Evolutionary conservation across 2,113 vertebrate species (phyloP).

Genomic region (Triplophysa dalaica): DNA sequence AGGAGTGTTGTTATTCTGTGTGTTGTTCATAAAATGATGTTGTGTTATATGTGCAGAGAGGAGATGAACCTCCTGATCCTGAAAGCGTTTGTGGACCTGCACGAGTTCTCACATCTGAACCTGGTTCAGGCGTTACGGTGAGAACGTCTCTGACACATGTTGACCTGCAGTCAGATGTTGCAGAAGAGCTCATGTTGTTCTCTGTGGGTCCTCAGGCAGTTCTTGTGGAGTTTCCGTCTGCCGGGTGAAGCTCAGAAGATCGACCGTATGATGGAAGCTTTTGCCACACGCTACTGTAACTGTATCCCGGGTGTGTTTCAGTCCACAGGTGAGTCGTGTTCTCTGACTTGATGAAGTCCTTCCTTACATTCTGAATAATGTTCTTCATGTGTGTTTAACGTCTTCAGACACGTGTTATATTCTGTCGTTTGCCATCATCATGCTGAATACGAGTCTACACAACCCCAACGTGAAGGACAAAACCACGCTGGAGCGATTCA

Average conservation of each 20-base stretch:
- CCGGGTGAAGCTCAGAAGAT: constrained; percentile 97
- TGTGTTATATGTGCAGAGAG: constrained; percentile 73
- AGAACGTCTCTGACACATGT: constrained; percentile 38
- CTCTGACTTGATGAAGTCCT: not conserved
- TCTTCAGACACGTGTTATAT: constrained; percentile 92
- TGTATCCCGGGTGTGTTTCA: constrained; percentile 88
- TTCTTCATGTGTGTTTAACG: not conserved
- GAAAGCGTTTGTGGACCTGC: constrained; percentile 91
- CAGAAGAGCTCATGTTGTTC: not conserved
- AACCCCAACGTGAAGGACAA: constrained; percentile 95
- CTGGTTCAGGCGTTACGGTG: constrained; percentile 94
- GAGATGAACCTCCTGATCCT: constrained; percentile 84
- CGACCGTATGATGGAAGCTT: constrained; percentile 96
- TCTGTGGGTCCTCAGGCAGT: constrained; percentile 76
- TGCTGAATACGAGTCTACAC: constrained; percentile 97
- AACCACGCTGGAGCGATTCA: constrained; percentile 86
- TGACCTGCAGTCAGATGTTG: no score
- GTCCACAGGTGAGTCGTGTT: constrained; percentile 81
- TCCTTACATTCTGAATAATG: no score
- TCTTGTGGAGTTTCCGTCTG: constrained; percentile 95
- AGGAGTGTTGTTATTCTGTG: no score
- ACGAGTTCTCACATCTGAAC: constrained; percentile 90
- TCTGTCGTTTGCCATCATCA: constrained; percentile 94
- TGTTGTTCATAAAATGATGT: no score
- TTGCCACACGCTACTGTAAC: constrained; percentile 88